A percentile compares a stretch with the other conserved stretches of the same genome.
These are phyloP conservation scores for Cydia fagiglandana DNA, from an alignment of 1,140 invertebrate genomes.

Conservation along the genomic window DNA sequence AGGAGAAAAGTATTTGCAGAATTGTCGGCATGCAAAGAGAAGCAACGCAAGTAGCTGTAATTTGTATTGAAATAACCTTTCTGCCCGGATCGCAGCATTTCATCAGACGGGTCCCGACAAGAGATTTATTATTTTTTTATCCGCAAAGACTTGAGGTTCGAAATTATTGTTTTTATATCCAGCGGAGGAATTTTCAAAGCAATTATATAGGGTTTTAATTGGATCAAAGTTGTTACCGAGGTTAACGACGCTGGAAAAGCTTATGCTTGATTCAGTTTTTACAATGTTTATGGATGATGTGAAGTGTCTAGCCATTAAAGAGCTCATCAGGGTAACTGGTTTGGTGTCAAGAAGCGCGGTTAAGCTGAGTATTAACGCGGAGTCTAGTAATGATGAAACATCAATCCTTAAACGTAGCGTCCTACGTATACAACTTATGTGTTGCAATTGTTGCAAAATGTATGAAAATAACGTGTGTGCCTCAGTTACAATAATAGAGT, in stretches of 20 bases:
- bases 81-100: constrained; percentile 76
- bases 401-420: not conserved
- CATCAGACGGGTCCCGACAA: constrained; percentile 61
- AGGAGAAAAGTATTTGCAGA: constrained; percentile 74
- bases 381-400: not conserved
- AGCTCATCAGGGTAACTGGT: not conserved
- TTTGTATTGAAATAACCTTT: constrained; percentile 78
- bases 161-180: constrained; percentile 79
- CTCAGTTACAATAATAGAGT: too few species aligned
- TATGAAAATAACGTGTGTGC: not conserved
- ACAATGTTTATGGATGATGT: constrained; percentile 14
- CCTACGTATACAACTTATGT: not conserved
- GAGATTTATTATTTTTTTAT: constrained; percentile 78
- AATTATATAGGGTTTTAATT: constrained; percentile 78
- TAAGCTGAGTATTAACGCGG: constrained; percentile 14
- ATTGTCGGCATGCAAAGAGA: constrained; percentile 73
- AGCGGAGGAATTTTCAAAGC: constrained; percentile 72
- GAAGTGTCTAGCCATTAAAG: constrained; percentile 1
- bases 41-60: constrained; percentile 75
- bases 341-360: not conserved
- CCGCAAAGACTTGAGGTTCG: constrained; percentile 66
- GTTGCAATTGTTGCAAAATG: not conserved
- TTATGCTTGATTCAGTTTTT: constrained; percentile 14
- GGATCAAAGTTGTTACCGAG: constrained; percentile 51
- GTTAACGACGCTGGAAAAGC: constrained; percentile 10